These are phyloP conservation scores for Cantharis lateralis DNA, from an alignment of 2,888 invertebrate genomes.

Conservation along the genomic window DNA sequence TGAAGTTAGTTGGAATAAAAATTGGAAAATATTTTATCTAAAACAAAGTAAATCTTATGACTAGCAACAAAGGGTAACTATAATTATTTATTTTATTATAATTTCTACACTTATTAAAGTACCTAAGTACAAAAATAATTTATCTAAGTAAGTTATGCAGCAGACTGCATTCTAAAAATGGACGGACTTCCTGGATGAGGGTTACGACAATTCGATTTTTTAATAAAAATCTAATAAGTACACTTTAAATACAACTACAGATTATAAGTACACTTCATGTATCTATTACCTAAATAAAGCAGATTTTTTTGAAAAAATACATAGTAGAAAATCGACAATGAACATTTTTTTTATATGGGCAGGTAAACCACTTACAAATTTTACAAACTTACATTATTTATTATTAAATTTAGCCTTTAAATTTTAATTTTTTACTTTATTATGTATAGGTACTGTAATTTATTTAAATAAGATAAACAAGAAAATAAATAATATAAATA, in stretches of 20 bases:
- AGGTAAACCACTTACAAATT: background rate
- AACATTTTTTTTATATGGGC: background rate
- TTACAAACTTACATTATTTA: background rate
- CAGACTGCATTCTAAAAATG: slow-evolving; percentile 3
- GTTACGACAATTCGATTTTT: background rate
- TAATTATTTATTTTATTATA: background rate
- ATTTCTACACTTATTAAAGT: background rate
- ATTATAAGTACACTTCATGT: background rate
- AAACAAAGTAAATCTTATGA: background rate
- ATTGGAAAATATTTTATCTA: background rate
- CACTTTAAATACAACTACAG: slow-evolving; percentile 5
- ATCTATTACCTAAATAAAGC: background rate
- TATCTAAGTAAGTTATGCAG: background rate
- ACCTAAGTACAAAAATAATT: slow-evolving; percentile 1
- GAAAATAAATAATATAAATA: background rate
- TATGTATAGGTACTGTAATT: background rate
- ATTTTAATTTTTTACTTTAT: background rate
- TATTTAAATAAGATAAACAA: background rate
- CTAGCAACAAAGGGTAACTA: background rate
- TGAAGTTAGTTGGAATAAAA: background rate
- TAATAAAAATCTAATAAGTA: slow-evolving; percentile 11
- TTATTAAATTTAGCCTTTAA: background rate
- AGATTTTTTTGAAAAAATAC: background rate
- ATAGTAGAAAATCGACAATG: background rate
- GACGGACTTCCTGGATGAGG: slow-evolving; percentile 1